A percentile compares a stretch with the other conserved stretches of the same genome.
Conservation (phyloP, 2,797 vertebrate genomes). For the Neosilurus mollespiculum region DNA sequence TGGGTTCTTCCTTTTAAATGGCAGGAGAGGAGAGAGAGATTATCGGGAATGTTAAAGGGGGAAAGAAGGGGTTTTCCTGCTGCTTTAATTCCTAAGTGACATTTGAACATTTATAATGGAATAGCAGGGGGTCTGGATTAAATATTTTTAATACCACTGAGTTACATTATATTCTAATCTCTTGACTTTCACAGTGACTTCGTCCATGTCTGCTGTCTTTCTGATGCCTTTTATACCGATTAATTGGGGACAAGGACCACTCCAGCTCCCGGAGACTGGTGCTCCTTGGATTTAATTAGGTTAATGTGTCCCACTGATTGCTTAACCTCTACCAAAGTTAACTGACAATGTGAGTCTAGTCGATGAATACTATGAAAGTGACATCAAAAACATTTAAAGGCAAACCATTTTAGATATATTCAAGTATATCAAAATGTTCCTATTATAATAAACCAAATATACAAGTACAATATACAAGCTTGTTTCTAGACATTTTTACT, state of each 20-base stretch:
- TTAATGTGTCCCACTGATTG: conserved; percentile 63
- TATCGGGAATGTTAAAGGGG: conserved; percentile 28
- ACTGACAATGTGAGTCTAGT: background rate
- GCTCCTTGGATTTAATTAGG: conserved; percentile 54
- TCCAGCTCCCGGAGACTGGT: conserved; percentile 33
- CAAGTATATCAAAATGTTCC: too few species aligned
- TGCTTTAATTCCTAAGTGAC: background rate
- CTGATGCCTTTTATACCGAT: conserved; percentile 30
- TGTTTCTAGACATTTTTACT: background rate
- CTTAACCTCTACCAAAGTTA: conserved; percentile 36
- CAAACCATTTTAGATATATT: background rate
- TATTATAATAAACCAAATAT: background rate
- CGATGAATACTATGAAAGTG: background rate
- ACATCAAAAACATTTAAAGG: background rate
- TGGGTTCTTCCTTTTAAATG: background rate
- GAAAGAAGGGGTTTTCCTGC: conserved; percentile 25
- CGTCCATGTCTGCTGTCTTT: background rate
- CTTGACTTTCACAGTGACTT: conserved; percentile 27
- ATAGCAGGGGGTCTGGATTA: background rate
- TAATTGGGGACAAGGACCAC: conserved; percentile 40
- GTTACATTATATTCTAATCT: background rate
- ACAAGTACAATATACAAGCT: background rate
- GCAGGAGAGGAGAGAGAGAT: too few species aligned
- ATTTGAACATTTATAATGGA: background rate
- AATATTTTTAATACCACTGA: background rate